phyloP scores from a whole-genome alignment of 2,797 vertebrate genomes.

The Acanthornis magna region DNA sequence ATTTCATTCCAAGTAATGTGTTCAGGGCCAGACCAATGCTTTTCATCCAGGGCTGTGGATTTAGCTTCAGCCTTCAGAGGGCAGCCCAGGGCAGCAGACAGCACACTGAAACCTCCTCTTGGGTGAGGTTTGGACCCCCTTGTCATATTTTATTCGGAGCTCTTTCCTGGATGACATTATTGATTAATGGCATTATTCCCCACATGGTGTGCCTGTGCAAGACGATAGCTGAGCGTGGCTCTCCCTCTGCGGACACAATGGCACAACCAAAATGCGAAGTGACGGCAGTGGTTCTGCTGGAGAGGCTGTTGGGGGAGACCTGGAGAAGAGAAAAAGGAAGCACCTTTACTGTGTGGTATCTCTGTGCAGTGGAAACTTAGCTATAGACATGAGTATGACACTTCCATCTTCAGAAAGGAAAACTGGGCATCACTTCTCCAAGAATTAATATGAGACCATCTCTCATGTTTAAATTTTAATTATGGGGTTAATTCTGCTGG shows the following conservation, averaged over 20 bases:
- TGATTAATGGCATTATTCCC: slow-evolving; percentile 56
- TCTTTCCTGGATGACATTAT: slow-evolving; percentile 61
- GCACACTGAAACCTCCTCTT: slow-evolving; percentile 33
- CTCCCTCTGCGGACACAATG: neutral
- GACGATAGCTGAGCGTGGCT: neutral
- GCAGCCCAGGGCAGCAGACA: slow-evolving; percentile 66
- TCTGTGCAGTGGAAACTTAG: neutral
- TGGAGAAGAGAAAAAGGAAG: neutral
- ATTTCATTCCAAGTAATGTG: neutral
- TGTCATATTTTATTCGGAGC: slow-evolving; percentile 65
- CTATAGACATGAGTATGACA: rapidly evolving
- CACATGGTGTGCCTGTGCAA: slow-evolving; percentile 11
- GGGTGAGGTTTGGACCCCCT: slow-evolving; percentile 50
- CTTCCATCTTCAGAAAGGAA: slow-evolving; percentile 16
- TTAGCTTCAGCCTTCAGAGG: slow-evolving; percentile 72
- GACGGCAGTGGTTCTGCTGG: neutral
- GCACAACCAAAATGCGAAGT: neutral
- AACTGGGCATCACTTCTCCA: neutral
- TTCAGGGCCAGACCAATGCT: neutral
- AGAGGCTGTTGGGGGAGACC: neutral
- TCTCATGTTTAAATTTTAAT: slow-evolving; percentile 22
- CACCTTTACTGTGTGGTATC: neutral
- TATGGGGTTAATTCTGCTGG: slow-evolving; percentile 45
- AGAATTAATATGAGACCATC: neutral
- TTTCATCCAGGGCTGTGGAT: neutral